Base-by-base conservation (phyloP, 1,140 invertebrate genomes). In the Eufriesea mexicana region DNA sequence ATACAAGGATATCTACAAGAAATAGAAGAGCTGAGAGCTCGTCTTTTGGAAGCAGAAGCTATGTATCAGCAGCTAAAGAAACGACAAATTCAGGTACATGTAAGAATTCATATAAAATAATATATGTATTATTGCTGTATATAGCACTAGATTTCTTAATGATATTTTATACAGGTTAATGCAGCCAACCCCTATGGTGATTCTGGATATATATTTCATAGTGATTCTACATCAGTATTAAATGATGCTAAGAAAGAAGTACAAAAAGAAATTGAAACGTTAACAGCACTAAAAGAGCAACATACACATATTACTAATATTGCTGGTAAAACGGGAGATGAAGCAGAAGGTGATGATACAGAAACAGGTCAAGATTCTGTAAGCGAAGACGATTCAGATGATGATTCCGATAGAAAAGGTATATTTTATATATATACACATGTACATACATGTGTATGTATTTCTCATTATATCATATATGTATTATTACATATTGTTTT, bases 1-100 rank as follows among this genome's bases (percentile, higher is more conserved):
- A 95, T 98, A 20, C 96, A 97, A 91, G 96, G 96, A 5, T 99
- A 99, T 92, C 93, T 99, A 23, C 96, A 96, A 91, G 98, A 99
- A 95, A 98, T 99, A 85, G 98, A 99, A 94, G 97, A 98, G 78
- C 93, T 99, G 5, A 95, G 97, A 91, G 96, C 97, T 1, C 97
- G 98, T 90, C 94, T 99, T 45, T 95, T 98, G 81, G 98, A 99
- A 94, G 96, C 98, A 9, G 98, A 98, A 91, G 96, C 97, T 57
- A 96, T 97, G 90, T 98, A 97, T 91, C 96, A 98, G 82, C 96
- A 97, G 88, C 91, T 98, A 14, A 95, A 96, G 54, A 97, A 97
- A 90, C 94, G 94, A 81, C 91, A 94, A 62, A 91, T 92, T 74
- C 93, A 93, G 83, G 92, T 92, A 71, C 92, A 70, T 51, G 61